Base-by-base conservation (phyloP, 2,888 invertebrate genomes). In the Phortica okadai region DNA sequence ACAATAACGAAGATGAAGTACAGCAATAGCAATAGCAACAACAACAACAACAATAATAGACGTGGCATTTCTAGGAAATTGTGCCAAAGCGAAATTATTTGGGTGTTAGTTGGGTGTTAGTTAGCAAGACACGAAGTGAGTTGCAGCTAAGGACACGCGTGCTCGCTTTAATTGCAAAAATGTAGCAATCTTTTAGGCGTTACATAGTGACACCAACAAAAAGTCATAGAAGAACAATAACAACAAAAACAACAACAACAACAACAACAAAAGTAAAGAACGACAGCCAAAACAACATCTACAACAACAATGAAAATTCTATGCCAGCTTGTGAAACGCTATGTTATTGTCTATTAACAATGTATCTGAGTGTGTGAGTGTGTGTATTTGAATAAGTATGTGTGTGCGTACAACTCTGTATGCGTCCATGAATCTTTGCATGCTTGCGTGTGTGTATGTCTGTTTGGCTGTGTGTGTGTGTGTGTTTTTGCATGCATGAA, bases 111-210 rank as follows among this genome's bases (percentile, higher is more conserved):
- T 16, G 45, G 16, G 50, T 25, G 25, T 45, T 11, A 41, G 25
- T 16, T 41, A 73, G 72, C 76, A 16, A 33, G 33, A 2, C 2
- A 33, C 33, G 33, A 33, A 73, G 62, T 76, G 56, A 66, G 62
- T 6, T 50, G 50, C 50, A 14, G 70, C 16, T 45, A 14, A 14
- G 45, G 45, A 50, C 70, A 70, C 45, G 50, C 44, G 14, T 33
- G 42, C 77, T 82, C 79, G 77, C 81, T 83, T 86, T 87, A 87
- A 86, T 85, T 86, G 83, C 84, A 84, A 84, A 87, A 84, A 82
- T 83, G 87, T 85, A 79, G 84, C 87, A 85, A 85, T 85, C 86
- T 87, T 82, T 85, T 85, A 82, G 87, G 82, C 82, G 81, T 80
- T 84, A 78, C 82, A 33, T 33, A 33, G 33, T 33, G 33, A 76